A percentile compares a stretch with the other conserved stretches of the same genome.
phyloP scores from a whole-genome alignment of 2,888 invertebrate genomes.

The Eustalomyia histrio region DNA sequence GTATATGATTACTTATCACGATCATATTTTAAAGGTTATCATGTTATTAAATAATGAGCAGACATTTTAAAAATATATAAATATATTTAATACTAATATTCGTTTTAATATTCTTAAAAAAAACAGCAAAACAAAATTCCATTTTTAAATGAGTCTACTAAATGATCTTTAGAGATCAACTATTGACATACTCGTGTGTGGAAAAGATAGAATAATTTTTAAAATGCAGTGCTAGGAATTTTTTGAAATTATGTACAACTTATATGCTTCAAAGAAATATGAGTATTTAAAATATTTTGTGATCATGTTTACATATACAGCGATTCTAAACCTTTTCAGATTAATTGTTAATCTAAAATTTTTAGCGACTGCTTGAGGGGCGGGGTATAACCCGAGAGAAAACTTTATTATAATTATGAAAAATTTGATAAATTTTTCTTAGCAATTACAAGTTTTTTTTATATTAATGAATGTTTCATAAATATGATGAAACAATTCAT shows the following conservation, averaged over 20 bases:
- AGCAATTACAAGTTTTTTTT: too few species aligned
- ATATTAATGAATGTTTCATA: too few species aligned
- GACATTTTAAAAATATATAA: conserved; percentile 17
- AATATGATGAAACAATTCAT: too few species aligned
- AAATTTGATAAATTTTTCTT: too few species aligned
- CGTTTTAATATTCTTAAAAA: background rate
- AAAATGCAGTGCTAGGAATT: background rate
- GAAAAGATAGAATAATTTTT: background rate
- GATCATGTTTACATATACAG: too few species aligned
- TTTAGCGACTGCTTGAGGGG: too few species aligned
- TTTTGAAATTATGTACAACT: background rate
- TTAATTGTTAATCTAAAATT: too few species aligned
- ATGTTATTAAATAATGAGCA: conserved; percentile 36
- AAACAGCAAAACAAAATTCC: conserved; percentile 34
- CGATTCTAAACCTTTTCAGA: too few species aligned
- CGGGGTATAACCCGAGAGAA: too few species aligned
- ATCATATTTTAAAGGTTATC: conserved; percentile 61
- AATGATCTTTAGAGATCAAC: conserved; percentile 35
- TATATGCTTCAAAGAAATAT: background rate
- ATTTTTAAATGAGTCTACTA: conserved; percentile 30
- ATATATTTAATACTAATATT: conserved; percentile 8
- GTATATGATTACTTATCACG: conserved; percentile 52
- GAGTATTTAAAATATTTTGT: too few species aligned
- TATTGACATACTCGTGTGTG: conserved; percentile 34
- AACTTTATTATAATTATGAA: too few species aligned